Percentiles rank a stretch among this genome's conserved stretches.
These are phyloP conservation scores for Neodiprion lecontei DNA, from an alignment of 1,140 invertebrate genomes.

Conservation along the genomic window DNA sequence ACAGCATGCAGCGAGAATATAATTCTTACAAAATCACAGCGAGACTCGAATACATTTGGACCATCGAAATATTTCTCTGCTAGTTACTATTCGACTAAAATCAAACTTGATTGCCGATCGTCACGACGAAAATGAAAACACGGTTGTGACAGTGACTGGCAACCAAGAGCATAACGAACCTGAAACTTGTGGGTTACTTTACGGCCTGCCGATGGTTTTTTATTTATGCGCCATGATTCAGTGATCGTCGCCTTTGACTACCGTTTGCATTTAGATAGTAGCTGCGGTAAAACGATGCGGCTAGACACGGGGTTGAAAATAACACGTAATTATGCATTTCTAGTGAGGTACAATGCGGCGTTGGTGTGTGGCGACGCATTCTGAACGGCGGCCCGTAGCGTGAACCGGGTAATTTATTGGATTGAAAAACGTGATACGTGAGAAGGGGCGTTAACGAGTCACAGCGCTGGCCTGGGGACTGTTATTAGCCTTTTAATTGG, in stretches of 20 bases:
- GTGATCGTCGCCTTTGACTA: not conserved
- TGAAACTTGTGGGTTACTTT: not conserved
- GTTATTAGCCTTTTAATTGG: constrained; percentile 7
- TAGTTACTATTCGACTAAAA: not conserved
- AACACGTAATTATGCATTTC: no score
- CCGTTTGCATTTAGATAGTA: not conserved
- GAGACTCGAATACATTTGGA: not conserved
- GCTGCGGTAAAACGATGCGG: not conserved
- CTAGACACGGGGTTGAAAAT: not conserved
- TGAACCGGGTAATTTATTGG: constrained; percentile 7
- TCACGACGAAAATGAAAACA: not conserved
- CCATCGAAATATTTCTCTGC: not conserved
- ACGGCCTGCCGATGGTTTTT: not conserved
- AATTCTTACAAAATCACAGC: not conserved
- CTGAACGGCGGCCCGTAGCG: no score
- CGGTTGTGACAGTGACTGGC: not conserved
- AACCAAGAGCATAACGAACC: not conserved
- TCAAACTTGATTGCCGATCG: no score
- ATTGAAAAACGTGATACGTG: not conserved
- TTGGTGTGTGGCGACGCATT: not conserved
- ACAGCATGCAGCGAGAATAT: not conserved
- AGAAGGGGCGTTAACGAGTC: constrained; percentile 4
- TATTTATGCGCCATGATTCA: not conserved
- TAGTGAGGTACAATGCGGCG: no score
- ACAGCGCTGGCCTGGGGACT: not conserved